Base-by-base conservation (phyloP, 1,140 invertebrate species). In the Halictus rubicundus region DNA sequence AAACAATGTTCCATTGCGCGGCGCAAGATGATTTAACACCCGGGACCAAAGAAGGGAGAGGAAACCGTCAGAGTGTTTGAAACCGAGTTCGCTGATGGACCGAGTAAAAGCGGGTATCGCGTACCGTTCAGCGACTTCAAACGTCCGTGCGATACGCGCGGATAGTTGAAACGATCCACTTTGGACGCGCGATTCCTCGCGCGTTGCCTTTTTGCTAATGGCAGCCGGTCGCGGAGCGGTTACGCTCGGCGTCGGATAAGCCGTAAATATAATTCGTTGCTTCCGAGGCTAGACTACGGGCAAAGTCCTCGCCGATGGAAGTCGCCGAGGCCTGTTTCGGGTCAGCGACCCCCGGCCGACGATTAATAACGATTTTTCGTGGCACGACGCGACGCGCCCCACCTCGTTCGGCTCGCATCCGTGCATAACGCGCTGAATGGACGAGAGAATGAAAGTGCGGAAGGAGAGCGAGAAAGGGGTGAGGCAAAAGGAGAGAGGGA, bases 321-420 rank as follows among this genome's bases (percentile, higher is more conserved):
- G 78, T 68, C 21, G 52, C 46, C 49, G 54, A 57, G 68, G 65
- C 68, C 59, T 49, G 68, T 84, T 87, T 80, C 65, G 61, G 80
- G 78, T 88, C 74, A 71, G 27, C 76, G 80, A 75, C 64, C 82
- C 64, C 82, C 61, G 59, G 42, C 42, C 42, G 42, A 77, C 86
- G 84, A 88, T 88, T 88, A 87, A 87, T 88, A 88, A 77, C 60
- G 74, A 88, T 88, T 88, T 88, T 88, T 88, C 79, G 71, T 82
- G 65, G 69, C 77, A 61, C 23, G 57, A 61, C 59, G 64, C 23
- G 57, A 61, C 59, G 64, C 60, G 49, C 60, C 37, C 61, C 61
- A 63, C 75, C 72, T 42, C 52, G 70, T 59, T 68, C 68, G 42
- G 42, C 57, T 72, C 76, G 76, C 63, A 73, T 77, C 70, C 76